Evolutionary conservation across 1,140 invertebrate genomes (phyloP).

Genomic region (Neodiprion fabricii): DNA sequence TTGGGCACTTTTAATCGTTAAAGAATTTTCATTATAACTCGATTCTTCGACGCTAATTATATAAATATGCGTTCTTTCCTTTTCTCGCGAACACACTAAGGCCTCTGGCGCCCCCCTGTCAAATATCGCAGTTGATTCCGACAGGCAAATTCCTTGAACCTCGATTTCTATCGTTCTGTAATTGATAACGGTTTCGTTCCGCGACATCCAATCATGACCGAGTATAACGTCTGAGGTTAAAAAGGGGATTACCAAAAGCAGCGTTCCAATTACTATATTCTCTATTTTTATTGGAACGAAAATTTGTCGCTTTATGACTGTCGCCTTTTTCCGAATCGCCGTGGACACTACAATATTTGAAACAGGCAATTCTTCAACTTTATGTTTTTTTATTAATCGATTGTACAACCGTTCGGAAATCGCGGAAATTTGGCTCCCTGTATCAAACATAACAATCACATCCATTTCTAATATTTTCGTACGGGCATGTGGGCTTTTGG

Average conservation of each 20-base stretch:
- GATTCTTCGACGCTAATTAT: background rate
- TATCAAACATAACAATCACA: constrained; percentile 20
- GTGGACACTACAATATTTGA: background rate
- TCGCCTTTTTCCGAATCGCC: background rate
- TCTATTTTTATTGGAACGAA: background rate
- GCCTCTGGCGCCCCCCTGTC: background rate
- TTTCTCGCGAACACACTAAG: background rate
- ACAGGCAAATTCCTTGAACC: background rate
- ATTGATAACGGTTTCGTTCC: background rate
- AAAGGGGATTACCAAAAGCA: background rate
- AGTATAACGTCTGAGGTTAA: background rate
- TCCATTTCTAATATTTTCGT: constrained; percentile 2
- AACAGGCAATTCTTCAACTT: background rate
- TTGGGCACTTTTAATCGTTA: background rate
- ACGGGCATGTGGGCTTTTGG: constrained; percentile 10
- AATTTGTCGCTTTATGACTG: background rate
- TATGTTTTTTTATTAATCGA: constrained; percentile 14
- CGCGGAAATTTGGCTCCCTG: constrained; percentile 30
- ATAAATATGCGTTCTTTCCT: background rate
- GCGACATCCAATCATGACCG: background rate
- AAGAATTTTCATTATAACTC: background rate
- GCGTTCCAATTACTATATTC: background rate
- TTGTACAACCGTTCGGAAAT: constrained; percentile 27
- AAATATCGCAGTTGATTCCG: background rate
- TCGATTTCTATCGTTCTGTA: background rate